Percentiles rank a stretch among this genome's conserved stretches.
phyloP scores from a whole-genome alignment of 1,140 invertebrate genomes.

The Eurosta solidaginis region DNA sequence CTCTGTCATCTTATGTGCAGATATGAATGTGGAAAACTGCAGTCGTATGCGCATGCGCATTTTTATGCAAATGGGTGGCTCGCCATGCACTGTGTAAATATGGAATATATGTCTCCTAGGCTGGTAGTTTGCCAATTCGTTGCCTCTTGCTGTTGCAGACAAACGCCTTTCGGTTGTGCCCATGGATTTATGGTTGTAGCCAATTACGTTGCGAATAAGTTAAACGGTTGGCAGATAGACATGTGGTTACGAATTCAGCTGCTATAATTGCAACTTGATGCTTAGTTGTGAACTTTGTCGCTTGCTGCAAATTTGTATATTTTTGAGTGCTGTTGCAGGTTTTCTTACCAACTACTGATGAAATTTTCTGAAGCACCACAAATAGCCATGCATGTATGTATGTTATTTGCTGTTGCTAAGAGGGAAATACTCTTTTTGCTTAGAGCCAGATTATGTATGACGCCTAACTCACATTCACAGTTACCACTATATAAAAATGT shows the following conservation, averaged over 20 bases:
- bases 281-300: background rate
- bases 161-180: background rate
- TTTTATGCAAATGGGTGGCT: slow-evolving; percentile 9
- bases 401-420: too few relatives aligned
- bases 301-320: background rate
- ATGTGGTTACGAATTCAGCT: background rate
- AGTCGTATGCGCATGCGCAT: background rate
- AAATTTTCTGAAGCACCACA: too few relatives aligned
- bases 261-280: background rate
- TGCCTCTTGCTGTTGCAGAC: background rate
- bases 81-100: background rate
- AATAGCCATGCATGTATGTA: too few relatives aligned
- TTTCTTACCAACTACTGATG: too few relatives aligned
- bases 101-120: background rate
- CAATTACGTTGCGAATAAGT: background rate
- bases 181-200: background rate
- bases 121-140: background rate
- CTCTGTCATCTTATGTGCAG: background rate
- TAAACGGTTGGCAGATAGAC: background rate
- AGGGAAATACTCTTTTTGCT: too few relatives aligned
- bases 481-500: too few relatives aligned
- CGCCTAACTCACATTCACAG: too few relatives aligned
- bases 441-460: too few relatives aligned
- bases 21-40: background rate
- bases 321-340: background rate